Base-by-base conservation (phyloP, 2,113 vertebrate species). In the Azemiops feae region DNA sequence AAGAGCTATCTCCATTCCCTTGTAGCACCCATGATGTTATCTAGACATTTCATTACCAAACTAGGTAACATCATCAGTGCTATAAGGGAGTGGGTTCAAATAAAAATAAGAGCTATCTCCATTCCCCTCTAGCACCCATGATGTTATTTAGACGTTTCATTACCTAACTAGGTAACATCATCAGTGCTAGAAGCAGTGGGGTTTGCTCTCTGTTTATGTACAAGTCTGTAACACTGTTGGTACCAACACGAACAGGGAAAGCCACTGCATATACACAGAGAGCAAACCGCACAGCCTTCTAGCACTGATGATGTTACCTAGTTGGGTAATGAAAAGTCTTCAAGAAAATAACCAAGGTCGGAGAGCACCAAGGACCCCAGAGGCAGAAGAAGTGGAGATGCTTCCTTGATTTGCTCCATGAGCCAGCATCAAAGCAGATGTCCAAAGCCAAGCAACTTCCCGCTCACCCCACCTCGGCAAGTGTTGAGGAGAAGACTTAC, bases 401-500 rank as follows among this genome's bases (percentile, higher is more conserved):
- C 18, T 1, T 5, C 6, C 43, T 87, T 11, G 8, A 30, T 7
- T 18, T 47, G 90, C 81, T 27, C 47, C 16, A 0, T 11, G 53
- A 16, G 53, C 6, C 53, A 57, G 18, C 85, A 25, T 6, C 50
- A 30, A 55, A 22, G 2, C 50, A 7, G 23, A 25, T 52, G 22
- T 85, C 50, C 74, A 86, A 58, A 14, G 16, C 27, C 74, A 22
- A 64, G 0, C 0, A 34, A 30, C 0, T 11, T 58, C 54, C 0
- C 14, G 64, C 94, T 93, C 0, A 0, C 4, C 87, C 89, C 87
- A 91, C 93, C 93, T 74, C 69, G 2, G 34, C 69, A 39, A 81
- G 39, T 20, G 1, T 88, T 11, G 16, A 5, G 50, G 16, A 93
- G 18, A 92, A 89, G 1, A 87, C 64, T 92, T 96, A 99, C 99